Percentiles rank a stretch among this genome's conserved stretches.
Conservation (phyloP, 1,140 invertebrate genomes). For the Melipona quadrifasciata region DNA sequence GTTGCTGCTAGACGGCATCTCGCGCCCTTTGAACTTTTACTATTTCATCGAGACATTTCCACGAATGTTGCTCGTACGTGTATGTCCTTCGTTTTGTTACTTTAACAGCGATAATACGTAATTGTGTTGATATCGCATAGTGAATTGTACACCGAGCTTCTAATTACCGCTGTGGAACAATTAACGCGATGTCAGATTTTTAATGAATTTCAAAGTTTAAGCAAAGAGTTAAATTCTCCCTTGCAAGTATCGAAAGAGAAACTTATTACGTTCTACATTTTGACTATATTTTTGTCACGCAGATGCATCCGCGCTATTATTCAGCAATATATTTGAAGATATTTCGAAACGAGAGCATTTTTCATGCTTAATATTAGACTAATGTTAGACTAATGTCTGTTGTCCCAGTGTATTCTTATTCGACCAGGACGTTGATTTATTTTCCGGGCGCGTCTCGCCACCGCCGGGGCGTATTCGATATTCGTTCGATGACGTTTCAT, state of each 20-base stretch:
- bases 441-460: slow-evolving; percentile 21
- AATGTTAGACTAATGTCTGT: slow-evolving; percentile 29
- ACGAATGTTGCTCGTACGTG: background rate
- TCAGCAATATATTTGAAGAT: background rate
- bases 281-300: background rate
- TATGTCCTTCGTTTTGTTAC: background rate
- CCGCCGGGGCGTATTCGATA: background rate
- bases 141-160: background rate
- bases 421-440: slow-evolving; percentile 40
- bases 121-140: background rate
- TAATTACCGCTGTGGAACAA: background rate
- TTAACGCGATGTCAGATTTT: background rate
- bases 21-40: slow-evolving; percentile 41
- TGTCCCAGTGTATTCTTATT: slow-evolving; percentile 42
- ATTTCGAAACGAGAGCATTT: background rate
- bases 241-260: background rate
- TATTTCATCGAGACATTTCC: slow-evolving; percentile 25
- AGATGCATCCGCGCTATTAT: background rate
- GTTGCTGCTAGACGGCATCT: background rate
- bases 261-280: background rate
- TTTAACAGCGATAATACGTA: background rate
- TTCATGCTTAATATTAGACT: slow-evolving; percentile 15
- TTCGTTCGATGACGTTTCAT: slow-evolving; percentile 30
- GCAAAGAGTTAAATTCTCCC: background rate
- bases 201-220: background rate